phyloP scores from a whole-genome alignment of 2,797 vertebrate species.

The Semotilus atromaculatus region DNA sequence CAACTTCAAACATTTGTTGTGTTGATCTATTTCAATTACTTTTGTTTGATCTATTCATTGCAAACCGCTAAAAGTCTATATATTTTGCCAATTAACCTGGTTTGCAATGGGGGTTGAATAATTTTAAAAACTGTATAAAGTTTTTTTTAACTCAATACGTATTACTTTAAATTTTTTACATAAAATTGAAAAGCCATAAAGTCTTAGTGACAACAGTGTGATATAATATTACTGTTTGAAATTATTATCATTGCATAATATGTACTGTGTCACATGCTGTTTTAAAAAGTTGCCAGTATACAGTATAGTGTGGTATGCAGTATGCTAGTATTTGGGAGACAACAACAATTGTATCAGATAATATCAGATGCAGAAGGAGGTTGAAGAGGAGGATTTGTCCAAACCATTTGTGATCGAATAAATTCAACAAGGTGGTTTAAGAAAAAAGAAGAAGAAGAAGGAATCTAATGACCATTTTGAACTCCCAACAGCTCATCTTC shows the following conservation, averaged over 20 bases:
- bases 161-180: background rate
- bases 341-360: background rate
- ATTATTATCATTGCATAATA: background rate
- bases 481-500: conserved; percentile 19
- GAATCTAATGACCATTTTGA: conserved; percentile 54
- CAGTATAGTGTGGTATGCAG: background rate
- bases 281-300: background rate
- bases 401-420: background rate
- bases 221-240: background rate
- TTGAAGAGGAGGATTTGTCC: background rate
- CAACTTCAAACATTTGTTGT: too few relatives aligned
- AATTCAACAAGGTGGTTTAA: conserved; percentile 15
- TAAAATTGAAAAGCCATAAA: background rate
- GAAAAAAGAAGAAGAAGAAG: conserved; percentile 39
- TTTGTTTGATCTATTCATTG: too few relatives aligned
- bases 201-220: background rate
- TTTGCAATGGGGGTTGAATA: too few relatives aligned
- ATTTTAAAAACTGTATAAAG: too few relatives aligned
- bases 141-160: background rate
- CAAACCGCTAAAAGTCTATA: too few relatives aligned
- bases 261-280: background rate
- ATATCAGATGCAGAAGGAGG: background rate
- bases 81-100: too few relatives aligned
- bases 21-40: too few relatives aligned
- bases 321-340: background rate